phyloP scores from a whole-genome alignment of 2,797 vertebrate species.

The Acridotheres tristis region DNA sequence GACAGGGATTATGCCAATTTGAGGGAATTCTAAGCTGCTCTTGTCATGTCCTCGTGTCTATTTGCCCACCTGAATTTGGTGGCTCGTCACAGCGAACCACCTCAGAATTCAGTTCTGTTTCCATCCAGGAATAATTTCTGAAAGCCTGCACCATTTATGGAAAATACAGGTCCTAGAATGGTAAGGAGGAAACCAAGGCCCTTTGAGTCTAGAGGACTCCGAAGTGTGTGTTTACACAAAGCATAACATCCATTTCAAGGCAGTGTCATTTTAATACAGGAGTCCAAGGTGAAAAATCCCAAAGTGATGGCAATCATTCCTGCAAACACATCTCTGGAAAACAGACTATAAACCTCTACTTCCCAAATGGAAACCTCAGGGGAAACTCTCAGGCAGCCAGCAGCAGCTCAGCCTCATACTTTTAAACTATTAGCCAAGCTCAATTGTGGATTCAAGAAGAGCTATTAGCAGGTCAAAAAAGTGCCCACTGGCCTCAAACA shows the following conservation, averaged over 20 bases:
- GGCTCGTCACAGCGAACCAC: fast-evolving
- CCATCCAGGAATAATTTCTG: not conserved
- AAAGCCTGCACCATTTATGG: not conserved
- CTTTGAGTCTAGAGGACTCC: not conserved
- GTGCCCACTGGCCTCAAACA: not conserved
- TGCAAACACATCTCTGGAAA: not conserved
- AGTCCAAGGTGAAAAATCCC: not conserved
- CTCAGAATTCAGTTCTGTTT: not conserved
- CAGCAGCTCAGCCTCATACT: not conserved
- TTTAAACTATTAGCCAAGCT: too few species aligned
- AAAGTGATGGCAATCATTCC: not conserved
- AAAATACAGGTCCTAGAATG: not conserved
- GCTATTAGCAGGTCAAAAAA: not conserved
- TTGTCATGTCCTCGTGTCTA: not conserved
- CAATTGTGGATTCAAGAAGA: not conserved
- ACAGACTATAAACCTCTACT: not conserved
- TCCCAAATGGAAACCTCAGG: not conserved
- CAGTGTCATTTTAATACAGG: not conserved
- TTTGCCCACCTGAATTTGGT: not conserved
- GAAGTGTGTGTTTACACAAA: not conserved
- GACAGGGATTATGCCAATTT: not conserved
- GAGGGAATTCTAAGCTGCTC: not conserved
- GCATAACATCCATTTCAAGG: fast-evolving
- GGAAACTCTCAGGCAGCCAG: not conserved
- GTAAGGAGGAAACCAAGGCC: not conserved